phyloP scores from a whole-genome alignment of 2,888 invertebrate genomes.

The Agapetus fuscipes region DNA sequence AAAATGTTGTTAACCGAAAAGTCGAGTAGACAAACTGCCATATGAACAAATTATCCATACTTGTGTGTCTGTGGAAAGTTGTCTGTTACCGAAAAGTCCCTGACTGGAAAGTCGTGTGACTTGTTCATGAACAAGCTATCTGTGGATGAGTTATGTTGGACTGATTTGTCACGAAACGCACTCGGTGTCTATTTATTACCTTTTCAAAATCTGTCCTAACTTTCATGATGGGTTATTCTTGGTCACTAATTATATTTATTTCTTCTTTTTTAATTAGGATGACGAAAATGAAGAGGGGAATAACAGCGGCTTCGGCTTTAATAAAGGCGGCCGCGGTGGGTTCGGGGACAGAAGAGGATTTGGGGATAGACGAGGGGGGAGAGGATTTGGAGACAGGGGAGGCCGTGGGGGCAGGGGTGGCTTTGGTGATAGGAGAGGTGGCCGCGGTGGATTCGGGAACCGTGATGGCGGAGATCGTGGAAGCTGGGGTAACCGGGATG shows the following conservation, averaged over 20 bases:
- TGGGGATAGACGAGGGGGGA: constrained; percentile 10
- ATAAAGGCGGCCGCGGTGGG: constrained; percentile 18
- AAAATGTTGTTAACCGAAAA: too few relatives aligned
- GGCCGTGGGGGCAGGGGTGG: constrained; percentile 26
- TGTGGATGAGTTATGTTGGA: too few relatives aligned
- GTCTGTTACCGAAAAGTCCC: too few relatives aligned
- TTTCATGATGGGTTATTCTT: constrained; percentile 32
- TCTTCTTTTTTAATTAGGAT: constrained; percentile 29
- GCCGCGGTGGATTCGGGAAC: constrained; percentile 25
- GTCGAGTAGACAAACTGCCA: too few relatives aligned
- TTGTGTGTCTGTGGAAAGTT: too few relatives aligned
- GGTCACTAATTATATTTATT: constrained; percentile 38
- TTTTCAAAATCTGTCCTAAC: too few relatives aligned
- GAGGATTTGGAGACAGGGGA: constrained; percentile 24
- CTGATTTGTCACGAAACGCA: too few relatives aligned
- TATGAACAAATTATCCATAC: too few relatives aligned
- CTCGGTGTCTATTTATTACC: too few relatives aligned
- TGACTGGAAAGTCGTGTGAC: too few relatives aligned
- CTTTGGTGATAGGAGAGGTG: constrained; percentile 13
- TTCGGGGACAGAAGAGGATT: constrained; percentile 29
- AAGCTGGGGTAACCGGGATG: constrained; percentile 24
- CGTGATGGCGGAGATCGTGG: constrained; percentile 27
- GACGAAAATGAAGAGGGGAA: constrained; percentile 23
- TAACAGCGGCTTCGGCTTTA: constrained; percentile 18
- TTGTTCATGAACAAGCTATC: too few relatives aligned